Percentiles rank a stretch among this genome's conserved stretches.
These are phyloP conservation scores for Myrmecobius fasciatus DNA, from an alignment of 2,113 vertebrate species.

Conservation along the genomic window DNA sequence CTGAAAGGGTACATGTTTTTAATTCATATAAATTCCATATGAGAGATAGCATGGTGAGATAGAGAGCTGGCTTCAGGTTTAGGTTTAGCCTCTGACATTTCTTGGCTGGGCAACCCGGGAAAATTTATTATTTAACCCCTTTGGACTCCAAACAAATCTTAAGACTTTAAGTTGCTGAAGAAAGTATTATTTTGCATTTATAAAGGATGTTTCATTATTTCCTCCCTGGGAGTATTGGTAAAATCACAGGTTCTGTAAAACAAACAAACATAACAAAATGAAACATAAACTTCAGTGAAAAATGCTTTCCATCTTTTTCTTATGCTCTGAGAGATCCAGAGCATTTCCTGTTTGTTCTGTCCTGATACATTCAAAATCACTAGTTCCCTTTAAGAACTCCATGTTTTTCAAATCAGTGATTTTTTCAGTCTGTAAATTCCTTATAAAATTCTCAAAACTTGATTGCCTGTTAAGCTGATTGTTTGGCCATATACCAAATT, in stretches of 20 bases:
- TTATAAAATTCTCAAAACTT: not conserved
- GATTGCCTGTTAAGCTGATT: too few relatives aligned
- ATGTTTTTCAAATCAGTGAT: not conserved
- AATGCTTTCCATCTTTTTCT: not conserved
- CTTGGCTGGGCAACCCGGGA: not conserved
- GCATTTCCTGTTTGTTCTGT: not conserved
- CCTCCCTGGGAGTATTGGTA: not conserved
- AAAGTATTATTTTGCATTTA: not conserved
- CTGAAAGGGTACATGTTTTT: not conserved
- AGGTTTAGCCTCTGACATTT: not conserved
- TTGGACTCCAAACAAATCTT: not conserved
- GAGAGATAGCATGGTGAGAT: slow-evolving; percentile 3
- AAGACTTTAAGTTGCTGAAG: not conserved
- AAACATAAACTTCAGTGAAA: not conserved
- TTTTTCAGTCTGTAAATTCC: not conserved
- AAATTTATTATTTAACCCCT: not conserved
- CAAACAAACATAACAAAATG: not conserved
- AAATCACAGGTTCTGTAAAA: not conserved
- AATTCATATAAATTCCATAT: not conserved
- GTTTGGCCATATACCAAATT: not conserved
- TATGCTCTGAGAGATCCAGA: not conserved
- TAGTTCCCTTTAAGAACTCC: not conserved
- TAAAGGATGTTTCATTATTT: not conserved
- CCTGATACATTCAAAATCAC: not conserved
- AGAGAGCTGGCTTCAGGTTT: not conserved